Base-by-base conservation (phyloP, 2,113 vertebrate species). In the Oncorhynchus clarkii region DNA sequence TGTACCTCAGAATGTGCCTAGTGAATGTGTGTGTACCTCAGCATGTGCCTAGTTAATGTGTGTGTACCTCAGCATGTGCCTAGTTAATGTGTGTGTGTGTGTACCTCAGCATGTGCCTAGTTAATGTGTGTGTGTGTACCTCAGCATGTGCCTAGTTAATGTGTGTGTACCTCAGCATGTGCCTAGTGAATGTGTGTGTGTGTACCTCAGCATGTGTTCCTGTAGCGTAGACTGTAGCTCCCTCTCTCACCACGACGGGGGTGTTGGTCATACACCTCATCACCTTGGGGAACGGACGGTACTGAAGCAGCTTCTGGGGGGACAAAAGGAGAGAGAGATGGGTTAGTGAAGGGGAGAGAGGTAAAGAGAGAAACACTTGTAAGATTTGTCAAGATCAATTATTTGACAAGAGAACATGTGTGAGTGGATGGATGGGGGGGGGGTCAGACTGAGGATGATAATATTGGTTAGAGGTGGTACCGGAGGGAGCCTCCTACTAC, bases 181-280 rank as follows among this genome's bases (percentile, higher is more conserved):
- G 31, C 5, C 4, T 31, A 5, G 31, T 31, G 5, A 1, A 1
- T 27, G 26, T 2, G 26, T 31, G 31, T 31, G 31, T 31, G 31
- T 31, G 31, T 31, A 5, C 31, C 5, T 96, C 92, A 0, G 97
- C 97, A 0, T 99, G 95, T 0, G 95, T 97, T 14, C 98, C 98
- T 0, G 95, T 95, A 78, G 97, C 96, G 1, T 99, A 99, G 70
- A 99, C 98, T 0, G 98, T 99, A 2, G 98, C 97, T 0, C 98
- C 97, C 81, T 99, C 97, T 12, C 93, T 95, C 82, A 99, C 98
- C 75, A 99, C 91, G 79, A 99, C 98, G 0, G 97, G 97, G 0
- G 97, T 99, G 84, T 99, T 99, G 26, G 98, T 99, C 98, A 99
- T 99, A 79, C 96, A 97, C 71, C 97, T 95, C 87, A 99, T 97